A percentile compares a stretch with the other conserved stretches of the same genome.
Evolutionary conservation across 2,888 invertebrate species (phyloP).

Genomic region (Geophilus truncorum): DNA sequence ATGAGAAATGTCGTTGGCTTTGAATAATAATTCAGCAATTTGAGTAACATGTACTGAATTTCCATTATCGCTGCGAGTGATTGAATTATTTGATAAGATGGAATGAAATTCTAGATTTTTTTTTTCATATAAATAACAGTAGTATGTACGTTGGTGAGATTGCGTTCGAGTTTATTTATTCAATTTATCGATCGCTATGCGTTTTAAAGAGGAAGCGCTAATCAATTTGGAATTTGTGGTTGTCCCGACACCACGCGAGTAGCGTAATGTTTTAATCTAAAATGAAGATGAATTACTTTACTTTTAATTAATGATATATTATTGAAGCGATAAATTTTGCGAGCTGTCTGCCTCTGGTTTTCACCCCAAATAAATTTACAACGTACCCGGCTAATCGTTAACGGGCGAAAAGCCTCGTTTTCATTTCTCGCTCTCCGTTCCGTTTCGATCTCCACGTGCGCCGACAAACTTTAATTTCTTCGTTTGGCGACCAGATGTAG

Average conservation of each 20-base stretch:
- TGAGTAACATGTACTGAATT: neutral
- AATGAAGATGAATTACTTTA: slow-evolving; percentile 20
- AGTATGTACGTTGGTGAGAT: neutral
- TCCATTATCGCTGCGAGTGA: neutral
- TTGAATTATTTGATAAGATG: neutral
- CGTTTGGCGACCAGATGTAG: slow-evolving; percentile 9
- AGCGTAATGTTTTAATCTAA: slow-evolving; percentile 8
- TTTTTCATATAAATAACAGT: neutral
- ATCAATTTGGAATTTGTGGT: slow-evolving; percentile 9
- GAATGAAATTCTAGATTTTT: neutral
- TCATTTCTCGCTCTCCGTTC: neutral
- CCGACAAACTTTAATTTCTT: slow-evolving; percentile 2
- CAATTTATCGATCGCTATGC: neutral
- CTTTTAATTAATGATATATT: slow-evolving; percentile 16
- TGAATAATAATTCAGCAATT: neutral
- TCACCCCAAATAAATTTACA: slow-evolving; percentile 3
- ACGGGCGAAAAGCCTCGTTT: neutral
- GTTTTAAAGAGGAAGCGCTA: neutral
- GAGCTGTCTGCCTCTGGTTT: neutral
- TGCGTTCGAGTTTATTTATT: neutral
- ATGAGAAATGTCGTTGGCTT: neutral
- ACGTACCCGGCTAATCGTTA: neutral
- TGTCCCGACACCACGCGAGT: neutral
- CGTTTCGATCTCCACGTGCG: no score
- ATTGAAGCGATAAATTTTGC: slow-evolving; percentile 20